Evolutionary conservation across 2,888 invertebrate species (phyloP).

Genomic region (Polydrusus pterygomalis): DNA sequence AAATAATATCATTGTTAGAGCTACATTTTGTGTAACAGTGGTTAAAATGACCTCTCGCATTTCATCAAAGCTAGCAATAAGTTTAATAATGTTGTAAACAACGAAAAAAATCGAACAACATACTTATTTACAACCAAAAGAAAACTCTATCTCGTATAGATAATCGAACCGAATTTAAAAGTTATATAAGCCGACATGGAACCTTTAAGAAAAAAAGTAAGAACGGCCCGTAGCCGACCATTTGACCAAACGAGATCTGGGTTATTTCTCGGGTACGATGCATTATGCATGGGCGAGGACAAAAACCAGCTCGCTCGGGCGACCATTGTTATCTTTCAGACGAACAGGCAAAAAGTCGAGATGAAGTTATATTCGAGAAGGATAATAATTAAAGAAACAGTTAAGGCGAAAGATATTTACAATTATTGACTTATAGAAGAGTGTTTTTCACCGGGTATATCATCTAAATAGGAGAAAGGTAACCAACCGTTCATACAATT

Average conservation of each 20-base stretch:
- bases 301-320: slow-evolving; percentile 38
- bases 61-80: too few relatives aligned
- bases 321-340: slow-evolving; percentile 45
- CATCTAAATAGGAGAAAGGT: too few relatives aligned
- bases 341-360: slow-evolving; percentile 42
- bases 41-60: too few relatives aligned
- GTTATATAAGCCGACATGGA: slow-evolving; percentile 53
- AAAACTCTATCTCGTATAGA: slow-evolving; percentile 33
- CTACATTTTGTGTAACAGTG: too few relatives aligned
- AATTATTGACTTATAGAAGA: not conserved
- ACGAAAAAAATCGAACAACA: slow-evolving; percentile 11
- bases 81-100: slow-evolving; percentile 38
- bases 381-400: slow-evolving; percentile 36
- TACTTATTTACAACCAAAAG: slow-evolving; percentile 35
- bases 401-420: not conserved
- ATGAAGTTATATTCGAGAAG: slow-evolving; percentile 51
- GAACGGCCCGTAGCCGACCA: slow-evolving; percentile 32
- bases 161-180: slow-evolving; percentile 51
- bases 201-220: slow-evolving; percentile 42
- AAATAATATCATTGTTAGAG: too few relatives aligned
- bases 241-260: slow-evolving; percentile 48
- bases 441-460: not conserved
- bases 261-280: slow-evolving; percentile 37
- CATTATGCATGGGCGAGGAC: slow-evolving; percentile 50
- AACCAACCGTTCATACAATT: too few relatives aligned